Conservation (phyloP, 92 coral and sea anemone genomes). For the Porites evermanni region DNA sequence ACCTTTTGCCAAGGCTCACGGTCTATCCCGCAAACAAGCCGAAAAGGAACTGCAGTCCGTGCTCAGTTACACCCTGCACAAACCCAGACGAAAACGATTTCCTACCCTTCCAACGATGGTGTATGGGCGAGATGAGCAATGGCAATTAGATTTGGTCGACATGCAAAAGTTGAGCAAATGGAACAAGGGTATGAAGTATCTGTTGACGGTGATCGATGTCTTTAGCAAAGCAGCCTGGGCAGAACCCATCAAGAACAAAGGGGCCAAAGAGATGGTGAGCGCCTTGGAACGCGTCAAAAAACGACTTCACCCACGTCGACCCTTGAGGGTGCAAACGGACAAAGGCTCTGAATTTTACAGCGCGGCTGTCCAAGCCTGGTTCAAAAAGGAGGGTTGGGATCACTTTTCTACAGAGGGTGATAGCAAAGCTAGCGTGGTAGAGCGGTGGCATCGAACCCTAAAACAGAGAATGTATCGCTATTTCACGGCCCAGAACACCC, state of each 20-base stretch:
- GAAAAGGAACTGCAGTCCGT: not conserved
- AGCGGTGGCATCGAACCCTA: constrained; percentile 31
- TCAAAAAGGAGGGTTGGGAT: too few relatives aligned
- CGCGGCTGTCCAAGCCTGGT: too few relatives aligned
- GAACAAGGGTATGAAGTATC: not conserved
- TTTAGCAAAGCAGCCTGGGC: constrained; percentile 54
- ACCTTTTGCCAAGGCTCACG: not conserved
- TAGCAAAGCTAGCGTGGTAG: too few relatives aligned
- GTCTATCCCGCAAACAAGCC: not conserved
- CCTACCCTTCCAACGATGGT: too few relatives aligned
- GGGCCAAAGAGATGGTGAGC: constrained; percentile 6
- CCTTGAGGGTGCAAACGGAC: too few relatives aligned
- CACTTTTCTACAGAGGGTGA: too few relatives aligned
- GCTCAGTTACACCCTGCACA: not conserved
- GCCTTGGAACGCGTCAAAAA: not conserved
- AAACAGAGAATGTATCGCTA: constrained; percentile 57
- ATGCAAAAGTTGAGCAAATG: not conserved
- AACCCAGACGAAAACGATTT: not conserved
- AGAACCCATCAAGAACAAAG: constrained; percentile 42
- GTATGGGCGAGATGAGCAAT: constrained; percentile 7
- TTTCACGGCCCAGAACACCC: constrained; percentile 38
- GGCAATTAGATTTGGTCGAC: constrained; percentile 30
- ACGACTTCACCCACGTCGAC: not conserved
- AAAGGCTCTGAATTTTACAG: too few relatives aligned
- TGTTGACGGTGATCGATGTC: constrained; percentile 22